Percentiles rank a stretch among this genome's conserved stretches.
These are phyloP conservation scores for Neria commutata DNA, from an alignment of 2,888 invertebrate species.

Conservation along the genomic window DNA sequence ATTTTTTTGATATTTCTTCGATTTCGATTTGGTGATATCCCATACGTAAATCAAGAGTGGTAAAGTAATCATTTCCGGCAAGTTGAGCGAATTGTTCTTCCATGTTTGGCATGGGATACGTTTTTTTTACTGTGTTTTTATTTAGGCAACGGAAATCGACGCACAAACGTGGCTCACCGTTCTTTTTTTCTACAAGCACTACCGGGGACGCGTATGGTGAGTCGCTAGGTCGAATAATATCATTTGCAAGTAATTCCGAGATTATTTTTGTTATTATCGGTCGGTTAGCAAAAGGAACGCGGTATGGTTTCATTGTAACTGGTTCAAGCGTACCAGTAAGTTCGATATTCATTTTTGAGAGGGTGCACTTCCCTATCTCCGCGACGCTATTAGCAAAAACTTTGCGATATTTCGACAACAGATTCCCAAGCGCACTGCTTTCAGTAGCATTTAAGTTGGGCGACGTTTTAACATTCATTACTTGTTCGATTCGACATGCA, in stretches of 20 bases:
- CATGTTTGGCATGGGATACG: slow-evolving; percentile 22
- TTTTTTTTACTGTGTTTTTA: neutral
- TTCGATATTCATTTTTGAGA: slow-evolving; percentile 3
- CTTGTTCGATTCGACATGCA: neutral
- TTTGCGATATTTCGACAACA: neutral
- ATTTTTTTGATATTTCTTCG: neutral
- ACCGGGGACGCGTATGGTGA: neutral
- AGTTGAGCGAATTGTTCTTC: slow-evolving; percentile 24
- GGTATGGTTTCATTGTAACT: slow-evolving; percentile 7
- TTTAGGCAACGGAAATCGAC: neutral
- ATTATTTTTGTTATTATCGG: neutral
- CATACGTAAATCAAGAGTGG: slow-evolving; percentile 16
- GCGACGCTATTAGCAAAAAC: neutral
- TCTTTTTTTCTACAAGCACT: slow-evolving; percentile 8
- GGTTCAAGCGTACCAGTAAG: neutral
- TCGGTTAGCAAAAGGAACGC: slow-evolving; percentile 14
- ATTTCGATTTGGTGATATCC: slow-evolving; percentile 17
- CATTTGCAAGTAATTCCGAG: neutral
- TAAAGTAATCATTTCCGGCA: slow-evolving; percentile 15
- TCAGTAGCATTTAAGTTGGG: neutral
- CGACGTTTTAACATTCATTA: neutral
- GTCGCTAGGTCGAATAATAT: neutral
- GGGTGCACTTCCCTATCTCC: slow-evolving; percentile 15
- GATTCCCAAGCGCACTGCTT: neutral
- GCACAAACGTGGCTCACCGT: neutral